Base-by-base conservation (phyloP, 2,888 invertebrate genomes). In the Hermodice carunculata region DNA sequence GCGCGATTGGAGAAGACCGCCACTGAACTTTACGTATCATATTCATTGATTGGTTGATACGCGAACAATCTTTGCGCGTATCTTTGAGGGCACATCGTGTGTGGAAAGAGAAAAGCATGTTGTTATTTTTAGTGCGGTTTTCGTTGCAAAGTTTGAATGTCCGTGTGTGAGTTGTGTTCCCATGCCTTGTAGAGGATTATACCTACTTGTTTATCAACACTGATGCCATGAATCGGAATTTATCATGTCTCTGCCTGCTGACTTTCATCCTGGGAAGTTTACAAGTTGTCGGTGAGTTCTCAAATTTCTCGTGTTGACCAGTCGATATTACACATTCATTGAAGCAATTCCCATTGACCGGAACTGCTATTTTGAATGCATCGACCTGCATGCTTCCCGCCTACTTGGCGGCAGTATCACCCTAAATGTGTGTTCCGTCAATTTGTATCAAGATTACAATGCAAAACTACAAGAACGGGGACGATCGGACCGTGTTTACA, bases 171-270 rank as follows among this genome's bases (percentile, higher is more conserved):
- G 24, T 32, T 31, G 42, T 31, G 37, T 54, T 32, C 46, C 46
- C 43, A 57, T 29, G 46, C 57, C 57, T 32, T 44, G 57, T 57
- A 46, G 57, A 57, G 43, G 57, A 44, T 57, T 44, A 43, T 43
- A n/a, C 28, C 34, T 34, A 46, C 44, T 46, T 6, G 22, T 19
- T 31, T 42, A 32, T 43, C 44, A 57, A 57, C 46, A 57, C 57
- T 44, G 57, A 57, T 57, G 57, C 57, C 57, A 57, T 57, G 57
- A 44, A 44, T 57, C 46, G 57, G 57, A 44, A 44, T 31, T 57
- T 57, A 57, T 57, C 57, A 57, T 57, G 57, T 57, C 46, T 46
- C 43, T 57, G 43, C 46, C 46, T 57, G 44, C 46, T 57, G 57
- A 57, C 46, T 28, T 32, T 57, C 57, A 24, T 57, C 17, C 44